A percentile compares a stretch with the other conserved stretches of the same genome.
Conservation (phyloP, 2,113 vertebrate genomes). For the Planiliza haematocheilus region DNA sequence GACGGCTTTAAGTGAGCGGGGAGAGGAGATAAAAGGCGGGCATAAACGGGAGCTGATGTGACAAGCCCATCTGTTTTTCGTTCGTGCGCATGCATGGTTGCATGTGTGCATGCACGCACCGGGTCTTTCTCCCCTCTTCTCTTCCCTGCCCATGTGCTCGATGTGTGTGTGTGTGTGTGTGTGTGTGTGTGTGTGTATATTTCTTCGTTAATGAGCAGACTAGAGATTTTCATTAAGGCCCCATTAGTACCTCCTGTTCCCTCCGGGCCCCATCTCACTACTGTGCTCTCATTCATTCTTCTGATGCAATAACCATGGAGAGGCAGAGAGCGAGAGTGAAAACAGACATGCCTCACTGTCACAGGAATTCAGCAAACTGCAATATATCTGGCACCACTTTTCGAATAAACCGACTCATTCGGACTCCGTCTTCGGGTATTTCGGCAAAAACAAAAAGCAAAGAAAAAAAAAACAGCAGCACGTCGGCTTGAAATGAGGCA, state of each 20-base stretch:
- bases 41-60: conserved; percentile 30
- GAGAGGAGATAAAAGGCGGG: conserved; percentile 38
- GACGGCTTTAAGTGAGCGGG: conserved; percentile 6
- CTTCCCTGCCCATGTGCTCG: conserved; percentile 6
- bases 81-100: conserved; percentile 1
- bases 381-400: conserved; percentile 9
- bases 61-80: conserved; percentile 53
- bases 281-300: conserved; percentile 45
- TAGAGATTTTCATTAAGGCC: conserved; percentile 70
- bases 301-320: conserved; percentile 52
- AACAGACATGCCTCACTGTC: conserved; percentile 38
- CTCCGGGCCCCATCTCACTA: conserved; percentile 27
- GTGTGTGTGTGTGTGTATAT: conserved; percentile 43
- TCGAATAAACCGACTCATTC: conserved; percentile 20
- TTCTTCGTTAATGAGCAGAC: conserved; percentile 68
- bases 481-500: conserved; percentile 13
- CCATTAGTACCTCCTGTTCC: conserved; percentile 63
- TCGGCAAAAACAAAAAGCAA: neutral
- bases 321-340: conserved; percentile 32
- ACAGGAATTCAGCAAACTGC: conserved; percentile 31
- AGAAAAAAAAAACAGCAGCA: neutral
- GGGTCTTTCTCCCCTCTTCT: conserved; percentile 8
- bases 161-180: conserved; percentile 42
- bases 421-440: neutral
- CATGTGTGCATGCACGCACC: neutral